Conservation (phyloP, 2,797 vertebrate species). For the Muraenolepis orangiensis region DNA sequence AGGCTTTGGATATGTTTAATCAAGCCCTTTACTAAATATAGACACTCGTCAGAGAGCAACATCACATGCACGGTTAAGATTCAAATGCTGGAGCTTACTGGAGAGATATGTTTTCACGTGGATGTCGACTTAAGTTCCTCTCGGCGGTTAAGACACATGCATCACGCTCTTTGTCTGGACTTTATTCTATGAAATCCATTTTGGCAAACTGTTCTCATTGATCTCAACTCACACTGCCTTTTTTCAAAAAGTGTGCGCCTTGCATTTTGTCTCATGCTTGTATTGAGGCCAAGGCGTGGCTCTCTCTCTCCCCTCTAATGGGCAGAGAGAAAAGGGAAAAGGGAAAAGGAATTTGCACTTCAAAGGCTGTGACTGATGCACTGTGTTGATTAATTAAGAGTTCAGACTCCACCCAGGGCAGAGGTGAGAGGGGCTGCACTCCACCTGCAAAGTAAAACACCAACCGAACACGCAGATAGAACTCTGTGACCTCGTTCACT, state of each 20-base stretch:
- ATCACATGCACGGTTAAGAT: slow-evolving; percentile 38
- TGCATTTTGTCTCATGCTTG: slow-evolving; percentile 43
- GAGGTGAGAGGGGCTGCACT: slow-evolving; percentile 32
- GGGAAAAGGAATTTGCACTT: slow-evolving; percentile 62
- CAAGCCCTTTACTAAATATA: slow-evolving; percentile 59
- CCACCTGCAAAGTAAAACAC: slow-evolving; percentile 27
- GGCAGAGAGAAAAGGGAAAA: slow-evolving; percentile 36
- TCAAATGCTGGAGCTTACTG: slow-evolving; percentile 20
- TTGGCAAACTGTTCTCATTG: neutral
- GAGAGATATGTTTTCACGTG: slow-evolving; percentile 24
- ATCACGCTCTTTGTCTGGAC: slow-evolving; percentile 26
- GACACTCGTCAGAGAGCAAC: slow-evolving; percentile 34
- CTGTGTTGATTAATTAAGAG: slow-evolving; percentile 58
- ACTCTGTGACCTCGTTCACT: neutral
- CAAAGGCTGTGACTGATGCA: slow-evolving; percentile 53
- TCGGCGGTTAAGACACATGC: slow-evolving; percentile 19
- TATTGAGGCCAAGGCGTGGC: slow-evolving; percentile 20
- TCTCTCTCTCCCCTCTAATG: slow-evolving; percentile 43
- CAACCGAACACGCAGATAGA: slow-evolving; percentile 2
- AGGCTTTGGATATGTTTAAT: slow-evolving; percentile 51
- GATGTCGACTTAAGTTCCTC: slow-evolving; percentile 26
- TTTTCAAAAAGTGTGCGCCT: slow-evolving; percentile 20
- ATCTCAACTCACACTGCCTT: neutral
- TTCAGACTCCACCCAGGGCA: slow-evolving; percentile 47
- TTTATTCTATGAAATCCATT: slow-evolving; percentile 9